phyloP scores from a whole-genome alignment of 1,140 invertebrate genomes.

The Diorhabda carinulata region DNA sequence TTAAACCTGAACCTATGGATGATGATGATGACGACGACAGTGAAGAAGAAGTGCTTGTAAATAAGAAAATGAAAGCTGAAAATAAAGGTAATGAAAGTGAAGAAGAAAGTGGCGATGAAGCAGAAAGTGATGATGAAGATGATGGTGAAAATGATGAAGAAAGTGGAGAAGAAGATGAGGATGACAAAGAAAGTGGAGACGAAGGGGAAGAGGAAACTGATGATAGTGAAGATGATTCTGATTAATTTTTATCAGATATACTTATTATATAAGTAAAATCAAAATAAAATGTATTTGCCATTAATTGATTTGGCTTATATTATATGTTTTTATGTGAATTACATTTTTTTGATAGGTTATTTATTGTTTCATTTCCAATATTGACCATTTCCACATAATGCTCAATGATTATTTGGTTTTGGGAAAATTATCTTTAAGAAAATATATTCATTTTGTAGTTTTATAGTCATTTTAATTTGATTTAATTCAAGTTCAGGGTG shows the following conservation, averaged over 20 bases:
- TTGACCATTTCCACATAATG: too few relatives aligned
- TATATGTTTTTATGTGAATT: too few relatives aligned
- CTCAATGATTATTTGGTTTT: too few relatives aligned
- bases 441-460: too few relatives aligned
- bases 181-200: conserved; percentile 28
- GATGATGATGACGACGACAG: background rate
- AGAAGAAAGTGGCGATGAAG: conserved; percentile 20
- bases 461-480: too few relatives aligned
- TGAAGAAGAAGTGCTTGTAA: background rate
- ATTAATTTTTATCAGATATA: conserved; percentile 24
- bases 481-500: too few relatives aligned
- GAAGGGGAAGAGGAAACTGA: conserved; percentile 29
- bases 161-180: conserved; percentile 23
- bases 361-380: too few relatives aligned
- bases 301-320: too few relatives aligned
- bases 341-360: too few relatives aligned
- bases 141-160: conserved; percentile 16
- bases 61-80: conserved; percentile 2
- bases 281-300: too few relatives aligned
- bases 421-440: too few relatives aligned
- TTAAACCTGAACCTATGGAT: background rate
- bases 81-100: conserved; percentile 15
- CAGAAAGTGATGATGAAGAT: conserved; percentile 19
- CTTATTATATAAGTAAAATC: background rate
- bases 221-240: conserved; percentile 28